These are phyloP conservation scores for Diarsia rubi DNA, from an alignment of 2,888 invertebrate genomes.

Conservation along the genomic window DNA sequence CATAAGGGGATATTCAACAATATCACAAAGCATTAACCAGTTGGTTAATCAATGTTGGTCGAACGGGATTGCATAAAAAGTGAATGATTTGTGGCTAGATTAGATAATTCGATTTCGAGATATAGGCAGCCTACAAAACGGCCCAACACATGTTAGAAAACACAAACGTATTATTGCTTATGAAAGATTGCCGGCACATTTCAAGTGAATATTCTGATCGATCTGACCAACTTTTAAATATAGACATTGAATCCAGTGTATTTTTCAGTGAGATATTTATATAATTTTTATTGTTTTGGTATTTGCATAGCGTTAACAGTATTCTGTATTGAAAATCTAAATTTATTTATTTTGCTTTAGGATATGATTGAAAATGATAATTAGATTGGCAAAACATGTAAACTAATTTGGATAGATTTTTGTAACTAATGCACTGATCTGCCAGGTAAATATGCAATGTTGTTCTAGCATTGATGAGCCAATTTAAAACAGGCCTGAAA, in stretches of 20 bases:
- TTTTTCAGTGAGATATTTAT: constrained; percentile 65
- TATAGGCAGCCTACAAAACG: constrained; percentile 4
- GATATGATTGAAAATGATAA: constrained; percentile 25
- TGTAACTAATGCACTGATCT: neutral
- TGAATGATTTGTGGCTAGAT: constrained; percentile 2
- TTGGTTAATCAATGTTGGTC: neutral
- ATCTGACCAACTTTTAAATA: constrained; percentile 4
- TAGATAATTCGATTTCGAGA: neutral
- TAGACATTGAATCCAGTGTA: constrained; percentile 52
- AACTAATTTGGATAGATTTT: constrained; percentile 6
- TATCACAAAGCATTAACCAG: neutral
- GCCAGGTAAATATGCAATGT: neutral
- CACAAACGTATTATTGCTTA: constrained; percentile 56
- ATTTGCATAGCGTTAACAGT: constrained; percentile 67
- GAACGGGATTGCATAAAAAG: neutral
- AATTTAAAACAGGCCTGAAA: neutral
- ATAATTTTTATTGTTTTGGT: constrained; percentile 57
- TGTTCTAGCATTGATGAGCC: neutral
- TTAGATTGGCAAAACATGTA: constrained; percentile 2
- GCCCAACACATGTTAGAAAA: constrained; percentile 27
- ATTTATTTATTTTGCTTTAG: constrained; percentile 60
- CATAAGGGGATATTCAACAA: neutral
- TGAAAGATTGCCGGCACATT: constrained; percentile 42
- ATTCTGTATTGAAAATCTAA: constrained; percentile 63
- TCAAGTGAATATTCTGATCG: constrained; percentile 36